A percentile compares a stretch with the other conserved stretches of the same genome.
phyloP scores from a whole-genome alignment of 53 echinoderm and acorn worm species.

The Crossaster papposus region DNA sequence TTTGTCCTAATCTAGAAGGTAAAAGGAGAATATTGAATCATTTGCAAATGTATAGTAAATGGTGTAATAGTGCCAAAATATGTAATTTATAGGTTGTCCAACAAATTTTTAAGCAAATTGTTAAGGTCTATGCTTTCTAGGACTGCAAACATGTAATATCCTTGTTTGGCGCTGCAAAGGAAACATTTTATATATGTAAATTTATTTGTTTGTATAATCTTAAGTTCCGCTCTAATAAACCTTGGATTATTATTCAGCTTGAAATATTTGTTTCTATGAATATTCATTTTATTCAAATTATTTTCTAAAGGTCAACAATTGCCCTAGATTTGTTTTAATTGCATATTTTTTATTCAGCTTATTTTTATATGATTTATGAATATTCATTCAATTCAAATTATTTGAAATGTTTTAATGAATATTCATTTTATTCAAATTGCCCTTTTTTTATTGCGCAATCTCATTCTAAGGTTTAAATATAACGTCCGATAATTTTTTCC shows the following conservation, averaged over 20 bases:
- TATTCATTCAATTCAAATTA: neutral
- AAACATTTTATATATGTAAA: neutral
- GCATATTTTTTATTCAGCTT: too few species aligned
- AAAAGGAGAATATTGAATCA: too few species aligned
- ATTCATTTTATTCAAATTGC: slow-evolving; percentile 17
- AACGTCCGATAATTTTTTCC: neutral
- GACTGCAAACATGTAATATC: too few species aligned
- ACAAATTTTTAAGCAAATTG: neutral
- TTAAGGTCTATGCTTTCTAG: too few species aligned
- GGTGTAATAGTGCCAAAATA: neutral
- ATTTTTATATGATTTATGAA: too few species aligned
- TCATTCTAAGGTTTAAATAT: neutral
- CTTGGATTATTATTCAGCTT: neutral
- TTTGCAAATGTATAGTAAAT: too few species aligned
- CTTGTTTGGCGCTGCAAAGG: neutral
- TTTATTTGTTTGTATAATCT: neutral
- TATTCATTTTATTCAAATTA: slow-evolving; percentile 15
- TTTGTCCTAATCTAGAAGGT: too few species aligned
- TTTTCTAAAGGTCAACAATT: neutral
- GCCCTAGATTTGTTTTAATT: neutral
- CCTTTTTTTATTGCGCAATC: slow-evolving; percentile 7
- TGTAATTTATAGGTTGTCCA: neutral
- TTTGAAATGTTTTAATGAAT: neutral
- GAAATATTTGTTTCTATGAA: neutral
- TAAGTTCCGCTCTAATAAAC: neutral